A percentile compares a stretch with the other conserved stretches of the same genome.
phyloP scores from a whole-genome alignment of 2,797 vertebrate species.

The Galago senegalensis region DNA sequence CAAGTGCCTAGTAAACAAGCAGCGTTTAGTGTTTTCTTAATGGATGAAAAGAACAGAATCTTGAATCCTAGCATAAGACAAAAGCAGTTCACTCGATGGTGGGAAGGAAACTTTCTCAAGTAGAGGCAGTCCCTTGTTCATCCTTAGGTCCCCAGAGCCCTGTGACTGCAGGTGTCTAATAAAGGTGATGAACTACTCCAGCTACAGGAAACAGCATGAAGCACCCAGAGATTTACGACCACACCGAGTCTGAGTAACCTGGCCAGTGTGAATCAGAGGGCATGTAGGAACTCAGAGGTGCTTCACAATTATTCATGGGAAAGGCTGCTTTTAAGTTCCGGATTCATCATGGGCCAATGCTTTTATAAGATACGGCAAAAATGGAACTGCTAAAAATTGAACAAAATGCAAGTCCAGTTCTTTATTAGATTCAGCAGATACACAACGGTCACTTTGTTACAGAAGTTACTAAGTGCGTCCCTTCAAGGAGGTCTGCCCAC shows the following conservation, averaged over 20 bases:
- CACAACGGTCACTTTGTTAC: neutral
- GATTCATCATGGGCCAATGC: neutral
- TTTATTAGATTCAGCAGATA: constrained; percentile 2
- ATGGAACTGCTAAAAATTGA: constrained; percentile 24
- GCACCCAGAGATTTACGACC: neutral
- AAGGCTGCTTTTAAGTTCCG: neutral
- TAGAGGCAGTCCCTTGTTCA: neutral
- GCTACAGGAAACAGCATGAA: neutral
- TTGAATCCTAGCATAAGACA: neutral
- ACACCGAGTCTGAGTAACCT: neutral
- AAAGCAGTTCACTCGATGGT: neutral
- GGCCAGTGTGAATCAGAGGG: neutral
- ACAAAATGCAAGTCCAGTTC: constrained; percentile 38
- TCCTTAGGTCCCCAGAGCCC: neutral
- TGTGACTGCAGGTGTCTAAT: neutral
- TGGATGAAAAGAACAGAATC: constrained; percentile 6
- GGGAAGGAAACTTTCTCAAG: constrained; percentile 18
- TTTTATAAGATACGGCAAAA: constrained; percentile 51
- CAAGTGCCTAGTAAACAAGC: neutral
- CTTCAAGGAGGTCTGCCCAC: neutral
- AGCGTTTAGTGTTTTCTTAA: neutral
- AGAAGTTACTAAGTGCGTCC: neutral
- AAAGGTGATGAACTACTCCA: neutral
- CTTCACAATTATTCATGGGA: neutral
- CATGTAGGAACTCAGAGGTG: neutral